These are phyloP conservation scores for Astyanax mexicanus DNA, from an alignment of 2,797 vertebrate species.

Conservation along the genomic window DNA sequence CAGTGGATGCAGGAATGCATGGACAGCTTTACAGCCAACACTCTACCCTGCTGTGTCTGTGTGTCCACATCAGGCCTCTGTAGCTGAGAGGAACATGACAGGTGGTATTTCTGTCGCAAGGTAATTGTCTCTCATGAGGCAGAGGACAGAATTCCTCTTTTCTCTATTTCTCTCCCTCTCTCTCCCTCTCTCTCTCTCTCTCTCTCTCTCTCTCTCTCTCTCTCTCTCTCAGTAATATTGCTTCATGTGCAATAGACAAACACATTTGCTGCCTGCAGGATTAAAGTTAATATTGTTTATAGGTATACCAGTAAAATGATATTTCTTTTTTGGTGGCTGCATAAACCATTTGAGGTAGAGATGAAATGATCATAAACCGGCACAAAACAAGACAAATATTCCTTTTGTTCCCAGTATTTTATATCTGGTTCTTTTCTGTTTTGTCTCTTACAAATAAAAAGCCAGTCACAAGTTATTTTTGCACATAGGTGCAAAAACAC, in stretches of 20 bases:
- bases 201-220: not conserved
- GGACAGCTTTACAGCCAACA: conserved; percentile 9
- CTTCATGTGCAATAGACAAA: not conserved
- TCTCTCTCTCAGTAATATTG: not conserved
- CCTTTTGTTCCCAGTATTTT: not conserved
- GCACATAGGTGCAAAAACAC: not conserved
- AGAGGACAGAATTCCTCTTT: conserved; percentile 43
- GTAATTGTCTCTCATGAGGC: conserved; percentile 63
- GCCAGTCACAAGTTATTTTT: conserved; percentile 1
- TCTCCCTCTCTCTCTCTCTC: not conserved
- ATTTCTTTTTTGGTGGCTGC: conserved; percentile 4
- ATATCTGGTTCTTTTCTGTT: not conserved
- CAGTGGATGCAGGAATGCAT: not conserved
- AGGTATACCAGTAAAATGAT: not conserved
- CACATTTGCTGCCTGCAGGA: not conserved
- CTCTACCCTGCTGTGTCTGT: conserved; percentile 35
- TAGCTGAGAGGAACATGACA: conserved; percentile 63
- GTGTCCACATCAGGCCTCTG: conserved; percentile 56
- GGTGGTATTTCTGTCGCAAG: conserved; percentile 66
- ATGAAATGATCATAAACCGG: not conserved
- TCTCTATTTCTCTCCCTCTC: conserved; percentile 1
- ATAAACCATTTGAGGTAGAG: not conserved
- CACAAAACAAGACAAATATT: not conserved
- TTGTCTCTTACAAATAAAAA: not conserved
- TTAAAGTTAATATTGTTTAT: not conserved